Evolutionary conservation across 2,888 invertebrate genomes (phyloP).

Genomic region (Agriotes lineatus): DNA sequence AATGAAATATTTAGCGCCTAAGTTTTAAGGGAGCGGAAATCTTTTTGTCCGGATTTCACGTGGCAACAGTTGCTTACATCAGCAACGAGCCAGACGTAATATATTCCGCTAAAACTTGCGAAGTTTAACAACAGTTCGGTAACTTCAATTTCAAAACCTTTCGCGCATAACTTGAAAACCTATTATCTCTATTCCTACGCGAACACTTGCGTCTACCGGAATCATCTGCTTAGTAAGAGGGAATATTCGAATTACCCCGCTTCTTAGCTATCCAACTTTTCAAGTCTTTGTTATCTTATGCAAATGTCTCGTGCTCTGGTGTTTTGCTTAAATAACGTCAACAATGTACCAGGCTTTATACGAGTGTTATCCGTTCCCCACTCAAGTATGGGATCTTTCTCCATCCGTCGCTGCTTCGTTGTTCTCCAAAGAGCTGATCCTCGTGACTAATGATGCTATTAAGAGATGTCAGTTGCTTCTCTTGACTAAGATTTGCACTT

Average conservation of each 20-base stretch:
- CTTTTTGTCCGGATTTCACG: neutral
- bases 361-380: slow-evolving; percentile 14
- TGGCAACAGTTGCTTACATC: neutral
- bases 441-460: slow-evolving; percentile 33
- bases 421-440: slow-evolving; percentile 16
- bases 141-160: slow-evolving; percentile 14
- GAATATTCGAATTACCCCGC: slow-evolving; percentile 1
- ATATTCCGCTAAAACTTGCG: neutral
- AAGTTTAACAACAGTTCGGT: neutral
- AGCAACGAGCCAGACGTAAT: neutral
- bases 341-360: slow-evolving; percentile 21
- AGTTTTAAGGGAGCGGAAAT: neutral
- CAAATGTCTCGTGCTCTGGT: slow-evolving; percentile 23
- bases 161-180: slow-evolving; percentile 16
- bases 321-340: slow-evolving; percentile 26
- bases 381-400: slow-evolving; percentile 17
- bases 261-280: slow-evolving; percentile 14
- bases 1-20: neutral
- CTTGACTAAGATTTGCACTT: slow-evolving; percentile 29
- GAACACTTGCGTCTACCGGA: neutral
- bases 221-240: neutral
- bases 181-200: slow-evolving; percentile 14
- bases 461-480: slow-evolving; percentile 31
- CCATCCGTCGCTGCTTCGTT: slow-evolving; percentile 2
- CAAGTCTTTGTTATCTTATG: slow-evolving; percentile 24